These are phyloP conservation scores for Bruchidius siliquastri DNA, from an alignment of 2,888 invertebrate species.

Conservation along the genomic window DNA sequence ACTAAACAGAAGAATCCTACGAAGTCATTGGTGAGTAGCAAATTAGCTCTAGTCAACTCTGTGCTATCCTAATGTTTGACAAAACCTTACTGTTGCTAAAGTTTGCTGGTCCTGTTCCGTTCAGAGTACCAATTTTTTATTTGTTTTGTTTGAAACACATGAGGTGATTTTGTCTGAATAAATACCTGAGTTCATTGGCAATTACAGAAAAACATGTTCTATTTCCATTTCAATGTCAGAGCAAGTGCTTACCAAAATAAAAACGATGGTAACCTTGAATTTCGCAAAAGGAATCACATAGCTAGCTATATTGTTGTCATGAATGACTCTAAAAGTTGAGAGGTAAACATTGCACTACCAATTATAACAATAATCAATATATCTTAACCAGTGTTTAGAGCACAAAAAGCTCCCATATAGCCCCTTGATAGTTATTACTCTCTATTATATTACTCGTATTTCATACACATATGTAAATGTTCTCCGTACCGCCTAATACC, in stretches of 20 bases:
- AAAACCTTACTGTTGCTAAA: too few relatives aligned
- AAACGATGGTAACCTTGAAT: background rate
- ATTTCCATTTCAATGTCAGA: background rate
- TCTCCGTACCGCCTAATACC: too few relatives aligned
- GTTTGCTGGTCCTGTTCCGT: too few relatives aligned
- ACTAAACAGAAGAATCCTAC: background rate
- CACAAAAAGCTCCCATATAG: too few relatives aligned
- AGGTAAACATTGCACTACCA: background rate
- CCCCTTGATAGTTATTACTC: too few relatives aligned
- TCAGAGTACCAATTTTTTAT: background rate
- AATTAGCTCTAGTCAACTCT: background rate
- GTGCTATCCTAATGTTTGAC: too few relatives aligned
- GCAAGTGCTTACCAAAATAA: background rate
- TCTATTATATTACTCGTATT: too few relatives aligned
- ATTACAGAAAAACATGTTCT: background rate
- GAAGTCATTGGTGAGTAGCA: background rate
- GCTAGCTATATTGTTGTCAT: too few relatives aligned
- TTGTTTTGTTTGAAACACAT: background rate
- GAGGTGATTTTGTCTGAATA: background rate
- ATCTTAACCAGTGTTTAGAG: too few relatives aligned
- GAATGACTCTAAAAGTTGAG: too few relatives aligned
- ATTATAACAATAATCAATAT: too few relatives aligned
- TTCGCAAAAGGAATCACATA: background rate
- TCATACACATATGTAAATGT: too few relatives aligned
- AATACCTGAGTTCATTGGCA: background rate